Conservation (phyloP, 2,888 invertebrate species). For the Drosophila paranaensis region DNA sequence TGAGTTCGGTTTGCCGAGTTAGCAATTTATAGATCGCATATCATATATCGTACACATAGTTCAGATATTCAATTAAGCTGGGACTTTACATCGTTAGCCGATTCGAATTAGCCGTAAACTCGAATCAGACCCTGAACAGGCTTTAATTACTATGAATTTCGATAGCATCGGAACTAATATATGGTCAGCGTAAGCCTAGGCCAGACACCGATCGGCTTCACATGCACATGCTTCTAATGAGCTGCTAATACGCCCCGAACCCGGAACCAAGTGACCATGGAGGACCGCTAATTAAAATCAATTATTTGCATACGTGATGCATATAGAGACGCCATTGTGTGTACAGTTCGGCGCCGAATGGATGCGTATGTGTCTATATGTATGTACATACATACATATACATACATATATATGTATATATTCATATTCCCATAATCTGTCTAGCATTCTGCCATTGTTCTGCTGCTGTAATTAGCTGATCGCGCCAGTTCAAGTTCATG, state of each 20-base stretch:
- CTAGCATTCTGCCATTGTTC: conserved; percentile 53
- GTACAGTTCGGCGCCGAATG: neutral
- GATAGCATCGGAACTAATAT: neutral
- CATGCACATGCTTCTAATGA: neutral
- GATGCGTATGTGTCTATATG: conserved; percentile 5
- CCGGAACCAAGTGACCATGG: conserved; percentile 34
- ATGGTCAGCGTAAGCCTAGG: neutral
- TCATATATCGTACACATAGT: no score
- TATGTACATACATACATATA: conserved; percentile 2
- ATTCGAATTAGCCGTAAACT: neutral
- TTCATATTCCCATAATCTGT: conserved; percentile 52
- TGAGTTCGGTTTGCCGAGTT: neutral
- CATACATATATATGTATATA: neutral
- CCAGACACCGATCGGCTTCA: conserved; percentile 1
- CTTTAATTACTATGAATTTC: neutral
- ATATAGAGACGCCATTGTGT: conserved; percentile 7
- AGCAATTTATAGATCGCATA: neutral
- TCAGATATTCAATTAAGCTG: neutral
- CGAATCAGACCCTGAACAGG: neutral
- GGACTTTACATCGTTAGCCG: neutral
- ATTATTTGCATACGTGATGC: conserved; percentile 24
- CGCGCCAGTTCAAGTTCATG: conserved; percentile 52
- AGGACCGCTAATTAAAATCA: conserved; percentile 31
- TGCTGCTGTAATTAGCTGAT: conserved; percentile 45
- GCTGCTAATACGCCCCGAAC: neutral